Evolutionary conservation across 2,113 vertebrate genomes (phyloP), one percentile per base, ranked within the genome.

Genomic region (Microcebus tavaratra): DNA sequence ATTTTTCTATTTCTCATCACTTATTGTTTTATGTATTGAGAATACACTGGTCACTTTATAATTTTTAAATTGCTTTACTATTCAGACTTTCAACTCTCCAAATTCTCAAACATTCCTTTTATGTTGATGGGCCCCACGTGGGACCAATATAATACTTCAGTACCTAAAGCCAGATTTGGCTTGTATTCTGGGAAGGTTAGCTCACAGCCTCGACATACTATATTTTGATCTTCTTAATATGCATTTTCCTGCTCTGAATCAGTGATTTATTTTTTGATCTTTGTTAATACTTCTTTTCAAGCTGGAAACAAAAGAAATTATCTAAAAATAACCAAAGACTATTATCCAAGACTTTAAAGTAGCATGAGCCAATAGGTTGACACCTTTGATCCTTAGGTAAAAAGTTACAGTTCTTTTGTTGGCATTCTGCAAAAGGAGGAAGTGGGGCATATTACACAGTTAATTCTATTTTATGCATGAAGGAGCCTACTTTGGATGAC

Each of bases 241-340:
- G 78, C 57, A 91, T 97, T 96, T 96, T 96, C 91, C 79, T 98
- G 82, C 93, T 96, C 87, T 94, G 93, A 97, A 93, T 94, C 86
- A 93, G 93, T 96, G 95, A 97, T 80, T 98, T 96, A 86, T 92
- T 96, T 96, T 97, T 95, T 96, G 79, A 97, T 93, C 95, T 96
- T 97, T 98, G 96, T 95, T 96, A 96, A 96, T 93, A 81, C 84
- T 95, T 82, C 81, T 94, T 97, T 97, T 94, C 79, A 97, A 97
- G 79, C 83, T 87, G 72, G 63, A 97, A 97, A 97, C 95, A 98
- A 96, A 97, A 97, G 92, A 96, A 96, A 93, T 96, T 79, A 95
- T 81, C 94, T 97, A 97, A 98, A 97, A 98, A 90, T 96, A 97
- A 80, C 94, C 25, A 65, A 86, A 89, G 81, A 65, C 57, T 45